Conservation (phyloP, 2,888 invertebrate species). For the Monopis laevigella region DNA sequence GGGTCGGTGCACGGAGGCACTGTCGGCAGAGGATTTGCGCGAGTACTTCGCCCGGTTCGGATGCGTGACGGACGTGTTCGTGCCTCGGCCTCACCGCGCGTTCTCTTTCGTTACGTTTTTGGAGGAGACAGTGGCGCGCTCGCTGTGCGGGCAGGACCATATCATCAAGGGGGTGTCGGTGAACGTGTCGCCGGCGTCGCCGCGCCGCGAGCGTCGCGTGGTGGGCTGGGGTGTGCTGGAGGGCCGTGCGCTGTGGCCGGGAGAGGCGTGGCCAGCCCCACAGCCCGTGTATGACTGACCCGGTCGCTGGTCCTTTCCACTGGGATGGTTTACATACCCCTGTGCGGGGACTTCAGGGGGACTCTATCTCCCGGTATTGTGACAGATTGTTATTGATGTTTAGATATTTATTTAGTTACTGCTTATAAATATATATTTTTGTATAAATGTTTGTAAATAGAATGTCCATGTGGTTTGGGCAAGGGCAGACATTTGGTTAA, state of each 20-base stretch:
- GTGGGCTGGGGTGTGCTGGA: slow-evolving; percentile 15
- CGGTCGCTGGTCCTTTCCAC: slow-evolving; percentile 30
- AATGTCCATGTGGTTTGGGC: no score
- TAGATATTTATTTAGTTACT: no score
- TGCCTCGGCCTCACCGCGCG: slow-evolving; percentile 85
- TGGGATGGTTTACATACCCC: slow-evolving; percentile 36
- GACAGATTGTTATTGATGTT: no score
- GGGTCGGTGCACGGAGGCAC: slow-evolving; percentile 83
- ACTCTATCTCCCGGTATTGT: no score
- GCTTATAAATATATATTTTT: no score
- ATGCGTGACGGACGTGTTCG: slow-evolving; percentile 88
- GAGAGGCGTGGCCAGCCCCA: slow-evolving; percentile 37
- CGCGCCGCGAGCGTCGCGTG: slow-evolving; percentile 71
- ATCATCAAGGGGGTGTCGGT: slow-evolving; percentile 87
- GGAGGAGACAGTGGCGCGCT: slow-evolving; percentile 81
- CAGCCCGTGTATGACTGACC: slow-evolving; percentile 34
- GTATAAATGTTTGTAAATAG: no score
- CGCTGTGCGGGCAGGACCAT: slow-evolving; percentile 83
- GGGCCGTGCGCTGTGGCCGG: slow-evolving; percentile 17
- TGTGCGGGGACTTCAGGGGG: no score
- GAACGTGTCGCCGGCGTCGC: slow-evolving; percentile 87
- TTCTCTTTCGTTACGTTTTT: slow-evolving; percentile 87
- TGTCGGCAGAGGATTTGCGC: slow-evolving; percentile 79
- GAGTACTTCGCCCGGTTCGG: slow-evolving; percentile 82
- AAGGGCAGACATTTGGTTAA: no score